A percentile compares a stretch with the other conserved stretches of the same genome.
phyloP scores from a whole-genome alignment of 2,888 invertebrate species.

The Chrysolina oricalcia region DNA sequence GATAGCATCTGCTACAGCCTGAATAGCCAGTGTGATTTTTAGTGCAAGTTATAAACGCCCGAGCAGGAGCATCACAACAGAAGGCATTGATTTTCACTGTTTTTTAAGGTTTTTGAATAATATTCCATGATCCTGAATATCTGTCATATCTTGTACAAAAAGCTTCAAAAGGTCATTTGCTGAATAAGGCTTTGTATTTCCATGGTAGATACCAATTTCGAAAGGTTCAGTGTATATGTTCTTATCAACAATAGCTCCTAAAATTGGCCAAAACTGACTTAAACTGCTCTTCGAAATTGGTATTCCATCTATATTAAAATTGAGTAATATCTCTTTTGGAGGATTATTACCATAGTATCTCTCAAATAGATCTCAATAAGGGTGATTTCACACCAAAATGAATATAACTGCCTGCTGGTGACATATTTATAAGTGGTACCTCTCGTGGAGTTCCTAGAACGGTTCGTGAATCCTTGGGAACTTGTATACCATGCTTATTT shows the following conservation, averaged over 20 bases:
- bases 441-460: conserved; percentile 18
- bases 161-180: conserved; percentile 23
- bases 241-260: conserved; percentile 22
- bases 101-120: not conserved
- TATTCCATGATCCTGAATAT: conserved; percentile 18
- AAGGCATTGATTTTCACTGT: conserved; percentile 19
- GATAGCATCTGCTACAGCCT: conserved; percentile 15
- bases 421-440: conserved; percentile 23
- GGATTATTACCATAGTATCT: conserved; percentile 25
- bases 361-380: conserved; percentile 9
- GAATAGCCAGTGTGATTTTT: conserved; percentile 24
- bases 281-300: conserved; percentile 26
- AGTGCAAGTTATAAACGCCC: conserved; percentile 20
- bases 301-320: conserved; percentile 28
- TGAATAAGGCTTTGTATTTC: conserved; percentile 26
- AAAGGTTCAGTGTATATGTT: conserved; percentile 29
- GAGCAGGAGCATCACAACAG: conserved; percentile 30
- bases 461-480: conserved; percentile 25
- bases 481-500: conserved; percentile 30
- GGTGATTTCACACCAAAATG: conserved; percentile 28
- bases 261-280: conserved; percentile 22
- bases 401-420: conserved; percentile 25
- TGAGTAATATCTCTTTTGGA: conserved; percentile 14
- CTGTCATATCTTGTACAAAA: conserved; percentile 32
- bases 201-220: conserved; percentile 27